These are phyloP conservation scores for Nerophis ophidion DNA, from an alignment of 2,113 vertebrate species.

Conservation along the genomic window DNA sequence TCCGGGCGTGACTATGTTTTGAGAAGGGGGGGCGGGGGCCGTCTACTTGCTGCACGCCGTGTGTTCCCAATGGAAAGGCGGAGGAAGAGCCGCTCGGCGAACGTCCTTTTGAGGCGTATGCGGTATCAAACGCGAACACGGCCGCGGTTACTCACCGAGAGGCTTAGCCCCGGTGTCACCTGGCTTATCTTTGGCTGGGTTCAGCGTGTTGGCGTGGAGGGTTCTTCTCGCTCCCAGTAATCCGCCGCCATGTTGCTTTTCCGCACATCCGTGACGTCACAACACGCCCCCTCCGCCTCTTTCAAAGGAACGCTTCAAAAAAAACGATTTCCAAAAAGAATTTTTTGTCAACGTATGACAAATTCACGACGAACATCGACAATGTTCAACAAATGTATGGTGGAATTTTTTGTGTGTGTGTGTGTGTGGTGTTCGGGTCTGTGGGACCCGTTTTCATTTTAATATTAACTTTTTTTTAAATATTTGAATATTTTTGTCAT, in stretches of 20 bases:
- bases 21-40: slow-evolving; percentile 3
- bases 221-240: slow-evolving; percentile 52
- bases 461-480: too few relatives aligned
- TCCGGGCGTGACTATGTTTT: neutral
- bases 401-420: too few relatives aligned
- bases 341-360: too few relatives aligned
- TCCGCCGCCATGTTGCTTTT: slow-evolving; percentile 61
- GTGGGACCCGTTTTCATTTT: too few relatives aligned
- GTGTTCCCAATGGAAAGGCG: slow-evolving; percentile 36
- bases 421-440: too few relatives aligned
- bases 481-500: too few relatives aligned
- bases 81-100: slow-evolving; percentile 13
- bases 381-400: too few relatives aligned
- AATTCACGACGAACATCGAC: too few relatives aligned
- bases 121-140: neutral
- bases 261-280: slow-evolving; percentile 36
- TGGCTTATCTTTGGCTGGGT: slow-evolving; percentile 29
- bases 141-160: slow-evolving; percentile 36
- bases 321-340: too few relatives aligned
- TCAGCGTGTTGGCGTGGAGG: slow-evolving; percentile 35
- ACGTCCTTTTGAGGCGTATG: neutral
- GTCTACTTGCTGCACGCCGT: slow-evolving; percentile 45
- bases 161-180: slow-evolving; percentile 28
- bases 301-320: neutral
- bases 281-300: neutral